Percentiles rank a stretch among this genome's conserved stretches.
These are phyloP conservation scores for honey bee (Apis mellifera) DNA, from an alignment of 1,140 invertebrate species.

Conservation along the genomic window DNA sequence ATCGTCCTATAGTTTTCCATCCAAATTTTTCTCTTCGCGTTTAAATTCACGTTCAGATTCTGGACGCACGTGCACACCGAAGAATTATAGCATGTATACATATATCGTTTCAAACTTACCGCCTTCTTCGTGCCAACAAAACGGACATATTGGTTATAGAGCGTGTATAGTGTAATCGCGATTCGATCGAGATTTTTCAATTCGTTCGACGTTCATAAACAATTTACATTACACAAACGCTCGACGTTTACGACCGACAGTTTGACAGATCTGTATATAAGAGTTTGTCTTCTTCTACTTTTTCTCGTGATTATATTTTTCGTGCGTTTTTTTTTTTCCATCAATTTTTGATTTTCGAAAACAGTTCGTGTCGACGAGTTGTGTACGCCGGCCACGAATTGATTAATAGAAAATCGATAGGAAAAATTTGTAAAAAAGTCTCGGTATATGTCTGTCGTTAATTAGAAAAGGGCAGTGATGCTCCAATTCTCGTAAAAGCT, in stretches of 20 bases:
- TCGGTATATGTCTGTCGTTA: neutral
- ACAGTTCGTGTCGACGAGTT: neutral
- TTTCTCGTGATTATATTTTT: neutral
- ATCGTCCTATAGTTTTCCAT: too few species aligned
- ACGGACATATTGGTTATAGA: neutral
- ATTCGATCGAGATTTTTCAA: neutral
- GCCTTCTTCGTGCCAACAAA: neutral
- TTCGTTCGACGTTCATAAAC: neutral
- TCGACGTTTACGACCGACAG: neutral
- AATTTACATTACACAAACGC: neutral
- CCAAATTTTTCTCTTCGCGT: too few species aligned
- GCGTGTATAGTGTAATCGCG: too few species aligned
- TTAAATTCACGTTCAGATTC: neutral
- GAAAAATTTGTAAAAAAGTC: neutral
- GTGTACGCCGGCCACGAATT: neutral
- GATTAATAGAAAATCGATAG: neutral
- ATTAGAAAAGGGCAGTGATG: neutral
- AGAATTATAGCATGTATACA: too few species aligned
- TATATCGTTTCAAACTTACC: neutral
- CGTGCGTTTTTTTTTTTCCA: neutral
- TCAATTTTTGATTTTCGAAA: too few species aligned
- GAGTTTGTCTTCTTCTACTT: neutral
- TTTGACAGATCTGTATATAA: neutral
- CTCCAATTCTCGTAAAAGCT: neutral
- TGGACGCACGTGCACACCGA: neutral